Evolutionary conservation across 2,113 vertebrate genomes (phyloP).

Genomic region (Brachyhypopomus occidentalis): DNA sequence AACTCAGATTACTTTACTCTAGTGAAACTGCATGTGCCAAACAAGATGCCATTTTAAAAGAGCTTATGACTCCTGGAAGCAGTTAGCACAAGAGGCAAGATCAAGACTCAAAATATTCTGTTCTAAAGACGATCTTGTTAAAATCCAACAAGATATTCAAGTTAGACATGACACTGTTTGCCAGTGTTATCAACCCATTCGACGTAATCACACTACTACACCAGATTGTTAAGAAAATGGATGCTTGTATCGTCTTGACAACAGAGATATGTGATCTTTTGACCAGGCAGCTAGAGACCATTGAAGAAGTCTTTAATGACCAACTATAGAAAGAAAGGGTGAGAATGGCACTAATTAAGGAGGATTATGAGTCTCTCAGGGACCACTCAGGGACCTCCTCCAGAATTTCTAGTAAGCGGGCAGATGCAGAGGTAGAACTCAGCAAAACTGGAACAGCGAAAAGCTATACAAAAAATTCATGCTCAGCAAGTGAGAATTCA

Average conservation of each 20-base stretch:
- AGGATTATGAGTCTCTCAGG: slow-evolving; percentile 41
- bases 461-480: slow-evolving; percentile 28
- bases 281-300: slow-evolving; percentile 25
- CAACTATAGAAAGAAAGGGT: slow-evolving; percentile 45
- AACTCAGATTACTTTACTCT: too few relatives aligned
- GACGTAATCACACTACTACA: slow-evolving; percentile 33
- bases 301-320: slow-evolving; percentile 41
- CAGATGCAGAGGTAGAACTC: slow-evolving; percentile 40
- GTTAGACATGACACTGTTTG: slow-evolving; percentile 3
- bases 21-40: neutral
- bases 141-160: slow-evolving; percentile 37
- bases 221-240: slow-evolving; percentile 51
- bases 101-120: slow-evolving; percentile 38
- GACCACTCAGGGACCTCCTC: slow-evolving; percentile 12
- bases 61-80: slow-evolving; percentile 48
- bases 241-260: slow-evolving; percentile 37
- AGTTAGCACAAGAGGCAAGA: slow-evolving; percentile 34
- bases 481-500: slow-evolving; percentile 29
- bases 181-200: slow-evolving; percentile 45
- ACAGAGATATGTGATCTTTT: slow-evolving; percentile 35
- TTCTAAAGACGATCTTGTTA: slow-evolving; percentile 37
- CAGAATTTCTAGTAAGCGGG: slow-evolving; percentile 19
- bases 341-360: slow-evolving; percentile 34
- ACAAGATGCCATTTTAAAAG: slow-evolving; percentile 33
- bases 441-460: slow-evolving; percentile 45